Base-by-base conservation (phyloP, 2,888 invertebrate species). In the Ditylenchus weischeri region DNA sequence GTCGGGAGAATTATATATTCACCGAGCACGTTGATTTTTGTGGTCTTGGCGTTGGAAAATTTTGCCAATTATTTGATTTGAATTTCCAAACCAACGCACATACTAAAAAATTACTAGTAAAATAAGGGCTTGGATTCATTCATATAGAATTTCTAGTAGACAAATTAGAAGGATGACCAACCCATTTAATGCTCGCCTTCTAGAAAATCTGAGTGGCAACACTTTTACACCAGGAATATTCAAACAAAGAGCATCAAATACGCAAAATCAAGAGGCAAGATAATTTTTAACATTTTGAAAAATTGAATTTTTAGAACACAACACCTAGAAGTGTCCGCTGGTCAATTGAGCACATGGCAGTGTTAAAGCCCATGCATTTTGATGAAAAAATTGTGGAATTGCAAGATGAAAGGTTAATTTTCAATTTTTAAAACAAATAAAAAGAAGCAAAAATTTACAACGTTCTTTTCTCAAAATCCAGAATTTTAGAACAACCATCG, bases 341-440 rank as follows among this genome's bases (percentile, higher is more conserved):
- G 54, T 54, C 54, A 54, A 54, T 54, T 23, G 54, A 54, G 54
- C 54, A 54, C 54, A 23, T 54, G 54, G 54, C 54, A 29, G 54
- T 29, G 10, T 29, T 54, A 11, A 54, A 54, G 13, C 54, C 54
- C 13, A 29, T 29, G 29, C 21, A 54, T 54, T 23, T 54, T 54
- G 54, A 54, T 54, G 54, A 54, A 54, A 11, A 54, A 54, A 11
- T 54, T 54, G 23, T 15, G 13, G 54, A 18, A 54, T 15, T 23
- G 29, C 54, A 54, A 54, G 43, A 43, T 43, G 43, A 43, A 43
- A 43, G 43, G 43, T 43, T 6, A 43, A 43, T 2, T 43, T 43
- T 43, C 15, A 43, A 15, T 43, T 43, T 43, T 43, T 43, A 1
- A 13, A 5, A 2, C 5, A 29, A 29, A 29, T 29, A 29, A 29